phyloP scores from a whole-genome alignment of 2,797 vertebrate genomes.

The Coracias cyanogaster region DNA sequence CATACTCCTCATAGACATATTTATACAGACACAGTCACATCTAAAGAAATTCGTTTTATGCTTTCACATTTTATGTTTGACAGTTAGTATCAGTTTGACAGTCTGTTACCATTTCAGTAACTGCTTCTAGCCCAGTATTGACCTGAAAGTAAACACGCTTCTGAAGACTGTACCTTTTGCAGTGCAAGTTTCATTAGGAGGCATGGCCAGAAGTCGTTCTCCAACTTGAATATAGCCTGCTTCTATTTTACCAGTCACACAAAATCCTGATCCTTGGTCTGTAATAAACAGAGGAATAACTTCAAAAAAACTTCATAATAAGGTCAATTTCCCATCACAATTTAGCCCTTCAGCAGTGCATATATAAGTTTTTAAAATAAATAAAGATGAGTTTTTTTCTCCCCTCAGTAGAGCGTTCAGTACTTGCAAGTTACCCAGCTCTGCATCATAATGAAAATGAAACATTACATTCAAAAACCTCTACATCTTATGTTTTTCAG shows the following conservation, averaged over 20 bases:
- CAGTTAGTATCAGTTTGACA: slow-evolving; percentile 86
- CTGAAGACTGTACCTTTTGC: slow-evolving; percentile 89
- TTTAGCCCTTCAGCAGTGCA: background rate
- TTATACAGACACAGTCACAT: slow-evolving; percentile 75
- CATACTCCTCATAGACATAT: slow-evolving; percentile 33
- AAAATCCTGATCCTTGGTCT: slow-evolving; percentile 99
- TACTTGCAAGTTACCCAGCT: slow-evolving; percentile 35
- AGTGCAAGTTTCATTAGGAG: slow-evolving; percentile 97
- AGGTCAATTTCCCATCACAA: background rate
- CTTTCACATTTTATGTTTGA: slow-evolving; percentile 81
- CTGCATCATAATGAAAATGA: slow-evolving; percentile 60
- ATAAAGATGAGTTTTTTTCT: background rate
- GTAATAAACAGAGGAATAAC: slow-evolving; percentile 46
- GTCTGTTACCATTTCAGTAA: slow-evolving; percentile 80
- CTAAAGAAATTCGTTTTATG: slow-evolving; percentile 80
- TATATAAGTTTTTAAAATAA: background rate
- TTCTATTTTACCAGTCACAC: slow-evolving; percentile 97
- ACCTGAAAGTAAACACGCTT: slow-evolving; percentile 52
- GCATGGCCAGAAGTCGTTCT: slow-evolving; percentile 92
- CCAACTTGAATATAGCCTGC: slow-evolving; percentile 94
- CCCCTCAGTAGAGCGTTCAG: background rate
- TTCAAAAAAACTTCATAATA: background rate
- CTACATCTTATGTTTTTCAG: slow-evolving; percentile 37
- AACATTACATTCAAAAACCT: slow-evolving; percentile 46
- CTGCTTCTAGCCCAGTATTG: slow-evolving; percentile 67